Base-by-base conservation (phyloP, 1,140 invertebrate genomes). In the Delia radicum region DNA sequence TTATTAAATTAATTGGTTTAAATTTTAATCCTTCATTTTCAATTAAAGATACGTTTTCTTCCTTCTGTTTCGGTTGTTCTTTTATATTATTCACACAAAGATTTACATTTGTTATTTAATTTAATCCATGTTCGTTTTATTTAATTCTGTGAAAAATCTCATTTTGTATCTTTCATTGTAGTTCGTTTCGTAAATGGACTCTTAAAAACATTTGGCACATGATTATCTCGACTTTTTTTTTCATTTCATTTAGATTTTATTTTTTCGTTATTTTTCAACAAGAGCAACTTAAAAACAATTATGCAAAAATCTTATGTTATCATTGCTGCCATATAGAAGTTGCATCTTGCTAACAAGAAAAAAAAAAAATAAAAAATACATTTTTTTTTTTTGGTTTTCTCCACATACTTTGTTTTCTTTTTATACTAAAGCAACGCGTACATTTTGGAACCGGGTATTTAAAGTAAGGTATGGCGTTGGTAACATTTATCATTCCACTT, bases 11-110 rank as follows among this genome's bases (percentile, higher is more conserved):
- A 65, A 65, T 65, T 65, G n/a, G 26, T 29, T 65, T 65, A 65
- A 65, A 65, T 65, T 65, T 65, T 65, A 65, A 65, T 65, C 62
- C 62, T 65, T 65, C 62, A 65, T 65, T 65, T 65, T 65, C 62
- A 65, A 65, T 65, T 65, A 65, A 65, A n/a, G 62, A 29, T 28
- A 15, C 37, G n/a, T n/a, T n/a, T n/a, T n/a, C n/a, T n/a, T n/a
- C n/a, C n/a, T 42, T 42, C 37, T 15, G 37, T 42, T 42, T 42
- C 37, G n/a, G 12, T 42, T 42, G 37, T 42, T 42, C 37, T 42
- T 33, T 42, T 42, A 42, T 42, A 15, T 42, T 42, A 42, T 42
- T n/a, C 27, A 65, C 61, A 65, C 27, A 28, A 15, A n/a, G 26
- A 31, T 18, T n/a, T 3, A 3, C 1, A 55, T 5, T 42, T 42